Base-by-base conservation (phyloP, 2,888 invertebrate genomes). In the Synergus laeviventris region DNA sequence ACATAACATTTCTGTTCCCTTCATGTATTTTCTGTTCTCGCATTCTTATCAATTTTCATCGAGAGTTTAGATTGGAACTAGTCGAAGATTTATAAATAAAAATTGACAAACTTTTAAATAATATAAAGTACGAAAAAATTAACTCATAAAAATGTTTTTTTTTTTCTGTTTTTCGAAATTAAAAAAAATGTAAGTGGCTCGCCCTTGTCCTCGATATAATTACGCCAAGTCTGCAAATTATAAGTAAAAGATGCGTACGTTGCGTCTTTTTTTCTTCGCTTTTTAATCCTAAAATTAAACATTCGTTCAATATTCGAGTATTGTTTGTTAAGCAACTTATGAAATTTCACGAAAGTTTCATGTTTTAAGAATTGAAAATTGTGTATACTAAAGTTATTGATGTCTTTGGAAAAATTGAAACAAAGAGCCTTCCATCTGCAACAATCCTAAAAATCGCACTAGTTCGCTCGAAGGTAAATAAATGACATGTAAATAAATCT, bases 361-460 rank as follows among this genome's bases (percentile, higher is more conserved):
- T 36, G 36, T 31, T 11, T 42, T n/a, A 8, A 24, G 31, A 24
- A 66, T 14, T 45, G 9, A 16, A 31, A 8, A 31, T 70, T 45
- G 11, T 18, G 31, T 31, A 31, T 31, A 31, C 5, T 31, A 31
- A 31, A 31, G 7, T 31, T 0, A 31, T 2, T 31, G 31, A 31
- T 31, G 31, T 31, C 31, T 31, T 64, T 66, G 18, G 39, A 12
- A 66, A 42, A 54, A 73, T 66, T 39, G 77, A 74, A 77, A 75
- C 31, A 60, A 75, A 76, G 75, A 39, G 38, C 62, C n/a, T 73
- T 62, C 54, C 16, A 49, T n/a, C 36, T 60, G 75, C 60, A 77
- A 79, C 76, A 74, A 76, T 80, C 82, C 79, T 76, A 84, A 88
- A 87, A 85, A 86, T 89, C 87, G 85, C 86, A 85, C 86, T 84